Conservation (phyloP, 2,113 vertebrate species). For the Pangasianodon hypophthalmus region DNA sequence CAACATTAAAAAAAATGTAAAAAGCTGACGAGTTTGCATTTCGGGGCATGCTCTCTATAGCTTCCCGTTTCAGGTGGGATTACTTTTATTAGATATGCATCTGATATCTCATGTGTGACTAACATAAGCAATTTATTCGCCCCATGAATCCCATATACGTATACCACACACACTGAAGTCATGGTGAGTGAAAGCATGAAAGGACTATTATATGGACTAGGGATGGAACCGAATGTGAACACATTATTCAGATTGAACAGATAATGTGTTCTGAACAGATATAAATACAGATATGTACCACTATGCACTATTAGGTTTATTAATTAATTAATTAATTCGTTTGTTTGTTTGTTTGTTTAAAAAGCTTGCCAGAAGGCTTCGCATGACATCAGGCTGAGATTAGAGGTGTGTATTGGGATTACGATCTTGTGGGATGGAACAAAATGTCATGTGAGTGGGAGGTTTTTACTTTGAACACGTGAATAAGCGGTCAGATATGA, state of each 20-base stretch:
- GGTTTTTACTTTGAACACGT: not conserved
- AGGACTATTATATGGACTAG: constrained; percentile 10
- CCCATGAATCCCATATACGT: not conserved
- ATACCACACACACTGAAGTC: not conserved
- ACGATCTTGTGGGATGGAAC: not conserved
- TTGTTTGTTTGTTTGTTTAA: not conserved
- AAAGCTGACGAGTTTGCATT: constrained; percentile 14
- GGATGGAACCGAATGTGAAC: not conserved
- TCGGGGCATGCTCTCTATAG: constrained; percentile 19
- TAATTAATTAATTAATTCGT: not conserved
- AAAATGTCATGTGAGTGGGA: not conserved
- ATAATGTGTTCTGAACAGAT: not conserved
- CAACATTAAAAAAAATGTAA: constrained; percentile 10
- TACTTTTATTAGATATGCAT: constrained; percentile 43
- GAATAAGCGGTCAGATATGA: not conserved
- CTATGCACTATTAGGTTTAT: not conserved
- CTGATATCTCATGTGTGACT: constrained; percentile 30
- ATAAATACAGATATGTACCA: not conserved
- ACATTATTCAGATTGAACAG: constrained; percentile 3
- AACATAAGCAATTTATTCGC: constrained; percentile 40
- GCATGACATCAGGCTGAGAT: not conserved
- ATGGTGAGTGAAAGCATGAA: constrained; percentile 30
- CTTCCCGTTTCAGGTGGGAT: constrained; percentile 31
- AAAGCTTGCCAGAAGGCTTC: not conserved
- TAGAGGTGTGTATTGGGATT: not conserved